Evolutionary conservation across 2,888 invertebrate genomes (phyloP).

Genomic region (Drosophila recens): DNA sequence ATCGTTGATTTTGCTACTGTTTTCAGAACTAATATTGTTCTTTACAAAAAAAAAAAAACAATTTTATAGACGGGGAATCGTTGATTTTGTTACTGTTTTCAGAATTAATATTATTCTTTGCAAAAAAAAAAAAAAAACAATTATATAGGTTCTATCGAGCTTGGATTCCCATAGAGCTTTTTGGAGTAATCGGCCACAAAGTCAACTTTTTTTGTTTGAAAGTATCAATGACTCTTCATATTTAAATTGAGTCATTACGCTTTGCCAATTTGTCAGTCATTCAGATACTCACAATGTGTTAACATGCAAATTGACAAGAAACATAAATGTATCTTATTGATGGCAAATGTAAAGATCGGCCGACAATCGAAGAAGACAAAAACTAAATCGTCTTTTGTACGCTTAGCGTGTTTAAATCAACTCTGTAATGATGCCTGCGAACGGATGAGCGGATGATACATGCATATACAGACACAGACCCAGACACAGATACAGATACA

Average conservation of each 20-base stretch:
- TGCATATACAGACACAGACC: slow-evolving; percentile 1
- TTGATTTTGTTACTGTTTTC: slow-evolving; percentile 29
- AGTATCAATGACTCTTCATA: slow-evolving; percentile 38
- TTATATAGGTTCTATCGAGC: background rate
- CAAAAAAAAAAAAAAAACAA: background rate
- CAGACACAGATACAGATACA: background rate
- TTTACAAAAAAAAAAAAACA: background rate
- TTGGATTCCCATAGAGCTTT: slow-evolving; percentile 35
- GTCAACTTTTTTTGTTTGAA: slow-evolving; percentile 4
- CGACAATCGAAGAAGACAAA: slow-evolving; percentile 26
- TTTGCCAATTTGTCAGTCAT: slow-evolving; percentile 66
- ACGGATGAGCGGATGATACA: slow-evolving; percentile 37
- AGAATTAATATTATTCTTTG: slow-evolving; percentile 2
- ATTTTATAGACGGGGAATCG: slow-evolving; percentile 5
- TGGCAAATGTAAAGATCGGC: slow-evolving; percentile 46
- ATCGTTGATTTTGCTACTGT: slow-evolving; percentile 31
- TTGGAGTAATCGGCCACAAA: background rate
- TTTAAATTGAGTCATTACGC: slow-evolving; percentile 44
- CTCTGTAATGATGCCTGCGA: slow-evolving; percentile 56
- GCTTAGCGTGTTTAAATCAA: slow-evolving; percentile 61
- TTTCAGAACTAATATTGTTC: background rate
- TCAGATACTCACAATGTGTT: slow-evolving; percentile 58
- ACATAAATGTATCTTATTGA: slow-evolving; percentile 35
- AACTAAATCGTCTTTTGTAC: slow-evolving; percentile 45
- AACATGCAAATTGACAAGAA: slow-evolving; percentile 72